Conservation (phyloP, 2,888 invertebrate genomes). For the Lacanobia oleracea region DNA sequence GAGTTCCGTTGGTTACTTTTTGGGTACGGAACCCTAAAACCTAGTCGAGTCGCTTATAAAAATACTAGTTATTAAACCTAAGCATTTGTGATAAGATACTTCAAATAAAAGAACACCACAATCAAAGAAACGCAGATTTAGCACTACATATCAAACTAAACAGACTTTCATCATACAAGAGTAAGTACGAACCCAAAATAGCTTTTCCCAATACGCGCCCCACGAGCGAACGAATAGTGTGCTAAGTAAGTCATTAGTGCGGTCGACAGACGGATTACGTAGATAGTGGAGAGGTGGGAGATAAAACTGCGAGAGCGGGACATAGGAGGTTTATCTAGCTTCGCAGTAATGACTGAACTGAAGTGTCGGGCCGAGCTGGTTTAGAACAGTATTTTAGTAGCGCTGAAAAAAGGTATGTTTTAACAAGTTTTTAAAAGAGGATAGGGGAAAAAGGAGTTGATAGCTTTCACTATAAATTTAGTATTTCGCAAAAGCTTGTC, state of each 20-base stretch:
- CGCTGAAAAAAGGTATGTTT: neutral
- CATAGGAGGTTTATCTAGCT: neutral
- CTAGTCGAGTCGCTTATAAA: no score
- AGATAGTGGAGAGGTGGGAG: conserved; percentile 29
- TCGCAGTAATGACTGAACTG: no score
- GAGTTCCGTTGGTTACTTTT: no score
- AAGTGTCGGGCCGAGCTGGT: no score
- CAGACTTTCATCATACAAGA: neutral
- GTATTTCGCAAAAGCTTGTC: no score
- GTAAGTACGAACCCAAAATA: neutral
- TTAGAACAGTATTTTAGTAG: neutral
- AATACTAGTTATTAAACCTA: neutral
- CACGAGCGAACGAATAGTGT: conserved; percentile 51
- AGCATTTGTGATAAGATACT: neutral
- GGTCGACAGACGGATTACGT: conserved; percentile 46
- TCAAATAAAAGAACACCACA: no score
- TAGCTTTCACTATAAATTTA: no score
- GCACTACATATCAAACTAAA: neutral
- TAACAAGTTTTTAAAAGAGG: no score
- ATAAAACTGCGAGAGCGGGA: conserved; percentile 31
- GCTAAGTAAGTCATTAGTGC: conserved; percentile 62
- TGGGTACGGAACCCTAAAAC: no score
- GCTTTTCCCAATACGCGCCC: conserved; percentile 29
- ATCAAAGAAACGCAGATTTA: neutral
- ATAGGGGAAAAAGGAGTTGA: no score